Evolutionary conservation across 2,797 vertebrate genomes (phyloP), one percentile per base, ranked within the genome.

Genomic region (Knipowitschia caucasica): DNA sequence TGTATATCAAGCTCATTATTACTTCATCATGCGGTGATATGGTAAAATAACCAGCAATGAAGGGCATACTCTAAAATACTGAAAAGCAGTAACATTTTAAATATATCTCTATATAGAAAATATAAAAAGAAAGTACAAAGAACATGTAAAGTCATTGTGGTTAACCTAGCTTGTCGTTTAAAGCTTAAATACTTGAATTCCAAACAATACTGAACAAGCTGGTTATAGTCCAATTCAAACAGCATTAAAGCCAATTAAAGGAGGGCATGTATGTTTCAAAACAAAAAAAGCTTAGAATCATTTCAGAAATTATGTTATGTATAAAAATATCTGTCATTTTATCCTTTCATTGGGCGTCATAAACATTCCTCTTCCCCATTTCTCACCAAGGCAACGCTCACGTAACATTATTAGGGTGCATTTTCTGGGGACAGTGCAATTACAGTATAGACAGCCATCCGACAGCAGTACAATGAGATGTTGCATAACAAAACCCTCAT

Each of bases 91-190:
- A 86, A 80, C 77, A 81, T 83, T 81, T 88, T 86, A 89, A 90
- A 90, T 89, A 90, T 80, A 89, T 85, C 78, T 85, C 81, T 88
- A 17, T 46, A 84, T 88, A 82, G 87, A 87, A 77, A 88, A 87
- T 88, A 89, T 85, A 88, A 78, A 83, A 70, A 71, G 76, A 42
- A 80, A 86, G 85, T 88, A 89, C 69, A 89, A 90, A 88, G 86
- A 83, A 85, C 67, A 69, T 63, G 62, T 87, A 74, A 82, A 79
- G 75, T 78, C 73, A 81, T 62, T 86, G 73, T 77, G 53, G 65
- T 65, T 81, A 68, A 80, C 83, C 69, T 77, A 79, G 70, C 73
- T 76, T 62, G 78, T 84, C 69, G 33, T 84, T 87, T 88, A 89
- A 88, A 90, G 83, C 87, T 88, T 82, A 59, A 87, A 88, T 70